Percentiles rank a stretch among this genome's conserved stretches.
Conservation (phyloP, 2,797 vertebrate genomes). For the Mormyrus hasselquistii region DNA sequence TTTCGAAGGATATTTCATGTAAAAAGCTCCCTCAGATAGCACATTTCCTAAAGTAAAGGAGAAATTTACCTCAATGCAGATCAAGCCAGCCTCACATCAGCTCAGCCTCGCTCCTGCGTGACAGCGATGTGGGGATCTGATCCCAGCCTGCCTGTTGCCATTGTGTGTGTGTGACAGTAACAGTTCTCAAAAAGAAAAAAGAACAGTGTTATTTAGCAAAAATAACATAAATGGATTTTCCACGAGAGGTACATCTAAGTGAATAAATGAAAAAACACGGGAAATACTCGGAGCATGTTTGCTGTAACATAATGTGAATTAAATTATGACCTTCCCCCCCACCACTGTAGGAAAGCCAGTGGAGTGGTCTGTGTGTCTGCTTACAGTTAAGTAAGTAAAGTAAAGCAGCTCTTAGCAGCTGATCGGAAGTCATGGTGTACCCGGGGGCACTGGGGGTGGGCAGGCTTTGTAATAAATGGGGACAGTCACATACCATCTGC, state of each 20-base stretch:
- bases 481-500: background rate
- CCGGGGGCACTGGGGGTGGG: background rate
- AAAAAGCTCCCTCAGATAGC: background rate
- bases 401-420: background rate
- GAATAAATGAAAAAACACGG: background rate
- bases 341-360: background rate
- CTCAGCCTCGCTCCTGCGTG: background rate
- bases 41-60: background rate
- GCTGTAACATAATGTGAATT: background rate
- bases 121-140: background rate
- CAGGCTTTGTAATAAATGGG: background rate
- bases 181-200: background rate
- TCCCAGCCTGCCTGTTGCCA: background rate
- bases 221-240: background rate
- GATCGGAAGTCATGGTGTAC: background rate
- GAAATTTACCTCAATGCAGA: background rate
- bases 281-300: background rate
- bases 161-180: background rate
- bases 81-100: background rate
- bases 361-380: background rate
- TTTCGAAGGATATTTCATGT: background rate
- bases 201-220: background rate
- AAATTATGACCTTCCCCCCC: background rate
- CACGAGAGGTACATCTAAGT: background rate
- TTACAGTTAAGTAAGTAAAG: background rate